Evolutionary conservation across 2,797 vertebrate species (phyloP).

Genomic region (Borostomias antarcticus): DNA sequence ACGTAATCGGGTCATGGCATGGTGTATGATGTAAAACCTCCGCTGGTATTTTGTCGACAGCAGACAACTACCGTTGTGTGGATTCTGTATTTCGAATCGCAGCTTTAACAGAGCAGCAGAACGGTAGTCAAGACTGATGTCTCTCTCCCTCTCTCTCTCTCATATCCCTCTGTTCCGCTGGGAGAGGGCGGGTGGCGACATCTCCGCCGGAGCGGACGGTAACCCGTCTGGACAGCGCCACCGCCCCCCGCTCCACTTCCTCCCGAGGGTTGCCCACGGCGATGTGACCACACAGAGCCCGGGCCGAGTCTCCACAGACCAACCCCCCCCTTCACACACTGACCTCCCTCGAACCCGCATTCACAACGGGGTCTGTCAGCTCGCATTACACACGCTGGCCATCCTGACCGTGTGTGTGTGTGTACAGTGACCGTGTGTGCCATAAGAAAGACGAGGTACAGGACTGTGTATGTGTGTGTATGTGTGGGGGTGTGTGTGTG

Average conservation of each 20-base stretch:
- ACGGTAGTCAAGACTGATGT: too few relatives aligned
- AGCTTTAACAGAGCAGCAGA: too few relatives aligned
- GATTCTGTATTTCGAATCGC: too few relatives aligned
- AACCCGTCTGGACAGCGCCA: slow-evolving; percentile 53
- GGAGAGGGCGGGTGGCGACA: slow-evolving; percentile 46
- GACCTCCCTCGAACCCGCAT: slow-evolving; percentile 7
- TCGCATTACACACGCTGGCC: slow-evolving; percentile 9
- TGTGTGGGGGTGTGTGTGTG: too few relatives aligned
- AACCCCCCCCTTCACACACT: slow-evolving; percentile 11
- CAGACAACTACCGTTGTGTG: too few relatives aligned
- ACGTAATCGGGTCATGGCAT: too few relatives aligned
- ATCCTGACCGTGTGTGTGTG: not conserved
- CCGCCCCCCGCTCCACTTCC: slow-evolving; percentile 19
- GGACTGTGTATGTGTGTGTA: not conserved
- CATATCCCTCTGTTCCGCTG: slow-evolving; percentile 30
- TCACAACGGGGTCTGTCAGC: slow-evolving; percentile 45
- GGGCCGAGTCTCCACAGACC: slow-evolving; percentile 48
- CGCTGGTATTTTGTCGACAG: too few relatives aligned
- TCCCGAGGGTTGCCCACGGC: slow-evolving; percentile 56
- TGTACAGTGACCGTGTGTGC: too few relatives aligned
- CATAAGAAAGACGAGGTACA: too few relatives aligned
- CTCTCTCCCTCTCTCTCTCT: slow-evolving; percentile 25
- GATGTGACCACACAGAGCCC: slow-evolving; percentile 55
- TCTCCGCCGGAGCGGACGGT: slow-evolving; percentile 47
- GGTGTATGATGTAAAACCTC: too few relatives aligned